Percentiles rank a stretch among this genome's conserved stretches.
Evolutionary conservation across 1,140 invertebrate species (phyloP).

Genomic region (Bombus superbus): DNA sequence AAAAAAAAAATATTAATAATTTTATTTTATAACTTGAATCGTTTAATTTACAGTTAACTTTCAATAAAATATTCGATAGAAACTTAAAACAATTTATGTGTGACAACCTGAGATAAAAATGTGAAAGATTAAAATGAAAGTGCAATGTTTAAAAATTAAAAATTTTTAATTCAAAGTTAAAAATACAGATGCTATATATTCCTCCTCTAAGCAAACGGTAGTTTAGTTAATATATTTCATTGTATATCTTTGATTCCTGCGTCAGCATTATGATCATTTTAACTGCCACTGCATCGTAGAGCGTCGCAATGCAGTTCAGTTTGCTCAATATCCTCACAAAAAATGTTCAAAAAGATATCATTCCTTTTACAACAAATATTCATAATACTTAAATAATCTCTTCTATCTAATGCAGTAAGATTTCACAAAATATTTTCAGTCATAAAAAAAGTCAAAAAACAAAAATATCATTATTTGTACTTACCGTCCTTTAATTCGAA

Average conservation of each 20-base stretch:
- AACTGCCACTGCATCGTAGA: neutral
- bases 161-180: neutral
- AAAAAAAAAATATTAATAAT: neutral
- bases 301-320: conserved; percentile 48
- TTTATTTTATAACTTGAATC: neutral
- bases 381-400: neutral
- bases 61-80: neutral
- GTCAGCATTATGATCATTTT: neutral
- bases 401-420: neutral
- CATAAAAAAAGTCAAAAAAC: neutral
- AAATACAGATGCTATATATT: neutral
- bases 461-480: neutral
- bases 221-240: neutral
- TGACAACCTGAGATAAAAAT: neutral
- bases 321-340: neutral
- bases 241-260: neutral
- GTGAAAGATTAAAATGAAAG: neutral
- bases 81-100: neutral
- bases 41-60: neutral
- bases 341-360: neutral
- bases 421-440: neutral
- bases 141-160: neutral
- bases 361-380: too few species aligned
- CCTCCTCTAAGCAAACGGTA: neutral
- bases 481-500: conserved; percentile 33